A percentile compares a stretch with the other conserved stretches of the same genome.
Conservation (phyloP, 2,113 vertebrate genomes). For the Melospiza georgiana region DNA sequence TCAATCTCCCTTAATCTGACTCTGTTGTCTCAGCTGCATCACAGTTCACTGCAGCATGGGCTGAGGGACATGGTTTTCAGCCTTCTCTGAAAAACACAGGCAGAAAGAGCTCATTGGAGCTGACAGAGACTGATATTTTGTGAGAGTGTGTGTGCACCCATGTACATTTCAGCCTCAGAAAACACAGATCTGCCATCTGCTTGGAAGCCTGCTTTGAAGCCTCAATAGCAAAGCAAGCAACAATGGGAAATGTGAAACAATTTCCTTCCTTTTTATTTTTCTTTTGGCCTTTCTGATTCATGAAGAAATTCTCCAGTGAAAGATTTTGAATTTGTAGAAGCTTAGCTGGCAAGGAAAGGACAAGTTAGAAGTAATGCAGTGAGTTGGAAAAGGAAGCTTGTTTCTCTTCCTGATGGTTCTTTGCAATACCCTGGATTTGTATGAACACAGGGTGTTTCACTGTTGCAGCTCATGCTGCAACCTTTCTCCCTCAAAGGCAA, state of each 20-base stretch:
- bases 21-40: not conserved
- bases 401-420: not conserved
- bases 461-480: rapidly evolving
- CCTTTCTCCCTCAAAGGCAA: not conserved
- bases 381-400: not conserved
- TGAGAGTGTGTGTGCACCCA: not conserved
- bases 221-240: not conserved
- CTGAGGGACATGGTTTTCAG: not conserved
- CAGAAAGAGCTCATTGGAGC: not conserved
- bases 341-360: not conserved
- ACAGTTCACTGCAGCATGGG: not conserved
- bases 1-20: not conserved
- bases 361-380: not conserved
- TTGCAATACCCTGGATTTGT: not conserved
- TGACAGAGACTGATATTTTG: not conserved
- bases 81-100: not conserved
- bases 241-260: not conserved
- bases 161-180: not conserved
- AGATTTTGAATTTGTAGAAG: not conserved
- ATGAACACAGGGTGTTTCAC: not conserved
- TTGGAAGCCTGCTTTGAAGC: not conserved
- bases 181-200: not conserved
- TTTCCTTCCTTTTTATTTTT: rapidly evolving
- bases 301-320: not conserved
- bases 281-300: not conserved